Conservation (phyloP, 2,113 vertebrate genomes). For the Arenaria interpres region DNA sequence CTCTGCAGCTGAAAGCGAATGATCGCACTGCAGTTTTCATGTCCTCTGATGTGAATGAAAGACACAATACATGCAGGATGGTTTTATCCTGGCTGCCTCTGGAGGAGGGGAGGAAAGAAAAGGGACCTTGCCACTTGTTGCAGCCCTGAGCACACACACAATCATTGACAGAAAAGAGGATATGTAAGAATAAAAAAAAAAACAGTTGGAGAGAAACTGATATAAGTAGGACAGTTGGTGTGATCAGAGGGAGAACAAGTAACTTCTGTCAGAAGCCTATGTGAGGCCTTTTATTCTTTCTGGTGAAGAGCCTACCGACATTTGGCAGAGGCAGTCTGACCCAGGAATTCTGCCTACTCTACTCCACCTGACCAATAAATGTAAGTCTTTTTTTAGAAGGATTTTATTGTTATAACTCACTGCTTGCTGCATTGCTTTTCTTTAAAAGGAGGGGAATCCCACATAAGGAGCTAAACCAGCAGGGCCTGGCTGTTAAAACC, state of each 20-base stretch:
- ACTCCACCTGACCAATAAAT: conserved; percentile 23
- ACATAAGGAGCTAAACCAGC: background rate
- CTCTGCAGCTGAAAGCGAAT: background rate
- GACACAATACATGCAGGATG: background rate
- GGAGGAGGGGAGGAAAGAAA: background rate
- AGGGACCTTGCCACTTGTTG: conserved; percentile 20
- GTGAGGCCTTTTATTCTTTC: background rate
- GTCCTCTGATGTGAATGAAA: conserved; percentile 21
- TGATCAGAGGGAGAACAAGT: conserved; percentile 11
- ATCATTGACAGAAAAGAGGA: background rate
- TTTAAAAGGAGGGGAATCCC: background rate
- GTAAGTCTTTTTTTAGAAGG: background rate
- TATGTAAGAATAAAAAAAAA: background rate
- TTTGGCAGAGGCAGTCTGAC: conserved; percentile 9
- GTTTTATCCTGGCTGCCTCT: background rate
- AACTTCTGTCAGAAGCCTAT: background rate
- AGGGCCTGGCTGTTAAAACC: background rate
- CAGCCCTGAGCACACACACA: background rate
- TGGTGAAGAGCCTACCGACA: background rate
- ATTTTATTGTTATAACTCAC: background rate
- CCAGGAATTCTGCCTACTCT: conserved; percentile 6
- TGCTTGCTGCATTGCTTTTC: conserved; percentile 5
- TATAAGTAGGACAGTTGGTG: background rate
- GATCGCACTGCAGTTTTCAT: background rate
- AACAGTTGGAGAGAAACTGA: background rate